Base-by-base conservation (phyloP, 2,113 vertebrate genomes). In the Ammospiza caudacuta region DNA sequence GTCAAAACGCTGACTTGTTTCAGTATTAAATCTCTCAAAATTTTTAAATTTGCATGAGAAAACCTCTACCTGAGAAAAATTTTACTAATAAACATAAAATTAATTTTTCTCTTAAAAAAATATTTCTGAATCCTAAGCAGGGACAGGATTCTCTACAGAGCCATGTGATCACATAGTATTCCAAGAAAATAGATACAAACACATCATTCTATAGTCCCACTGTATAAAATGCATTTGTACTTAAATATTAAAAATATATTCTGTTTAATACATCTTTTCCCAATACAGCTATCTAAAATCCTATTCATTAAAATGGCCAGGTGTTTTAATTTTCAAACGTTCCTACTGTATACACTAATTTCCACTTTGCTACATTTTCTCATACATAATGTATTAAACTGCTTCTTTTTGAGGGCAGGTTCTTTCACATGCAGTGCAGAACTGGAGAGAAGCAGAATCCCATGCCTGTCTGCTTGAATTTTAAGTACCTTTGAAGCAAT, bases 401-500 rank as follows among this genome's bases (percentile, higher is more conserved):
- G 8, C 15, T 37, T 70, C 47, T 68, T 83, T 51, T 27, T 72
- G 73, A 92, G 17, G 21, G 10, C 63, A 77, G 6, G 22, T 37
- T 89, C 27, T 74, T 87, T 87, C 61, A 89, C 35, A 87, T 37
- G 47, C 3, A 1, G 5, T n/a, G 58, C 52, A 75, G 64, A 72
- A 83, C 63, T 24, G n/a, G 49, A 94, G 41, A 35, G 3, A 90
- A 10, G 4, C 43, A 89, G 68, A 89, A 92, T 74, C 17, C 35
- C 52, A 68, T 57, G 43, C 77, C 41, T 61, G 19, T 41, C 49
- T 72, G 25, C 33, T 86, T 89, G 76, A 91, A 94, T 94, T 87
- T 86, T 64, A 93, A 96, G 39, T 75, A 82, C 49, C 41, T 96
- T 77, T 83, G 74, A 94, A 92, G 74, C n/a, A 91, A 82, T 84